Conservation (phyloP, 2,113 vertebrate species). For the Cariama cristata region DNA sequence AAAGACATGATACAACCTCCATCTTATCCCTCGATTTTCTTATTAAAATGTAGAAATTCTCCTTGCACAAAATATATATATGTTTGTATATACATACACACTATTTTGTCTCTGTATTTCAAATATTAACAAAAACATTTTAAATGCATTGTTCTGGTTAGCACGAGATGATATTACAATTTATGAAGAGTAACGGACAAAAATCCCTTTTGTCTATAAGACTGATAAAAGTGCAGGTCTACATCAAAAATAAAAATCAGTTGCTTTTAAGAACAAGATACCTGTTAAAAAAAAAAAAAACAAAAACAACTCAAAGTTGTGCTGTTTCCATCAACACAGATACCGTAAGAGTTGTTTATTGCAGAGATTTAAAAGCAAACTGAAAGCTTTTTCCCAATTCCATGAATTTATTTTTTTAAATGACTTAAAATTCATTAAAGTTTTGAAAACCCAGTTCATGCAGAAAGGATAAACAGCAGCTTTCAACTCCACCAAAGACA, state of each 20-base stretch:
- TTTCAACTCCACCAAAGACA: not conserved
- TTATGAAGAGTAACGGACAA: not conserved
- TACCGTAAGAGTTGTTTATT: not conserved
- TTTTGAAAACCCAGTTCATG: not conserved
- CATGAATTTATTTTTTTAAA: not conserved
- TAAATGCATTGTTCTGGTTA: not conserved
- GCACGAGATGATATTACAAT: not conserved
- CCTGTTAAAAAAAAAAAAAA: not conserved
- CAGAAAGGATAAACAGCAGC: not conserved
- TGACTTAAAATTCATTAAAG: not conserved
- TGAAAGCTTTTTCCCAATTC: not conserved
- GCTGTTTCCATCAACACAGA: not conserved
- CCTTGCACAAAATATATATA: not conserved
- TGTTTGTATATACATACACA: not conserved
- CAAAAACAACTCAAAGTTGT: not conserved
- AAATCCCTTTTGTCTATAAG: not conserved
- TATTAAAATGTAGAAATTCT: not conserved
- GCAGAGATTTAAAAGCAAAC: not conserved
- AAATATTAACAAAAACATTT: not conserved
- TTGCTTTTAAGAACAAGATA: not conserved
- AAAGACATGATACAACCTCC: not conserved
- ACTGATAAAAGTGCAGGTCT: not conserved
- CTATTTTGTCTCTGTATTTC: not conserved
- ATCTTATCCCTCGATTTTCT: not conserved
- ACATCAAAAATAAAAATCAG: not conserved